A percentile compares a stretch with the other conserved stretches of the same genome.
These are phyloP conservation scores for Caenorhabditis sp. DNA, from an alignment of 2,888 invertebrate genomes.

Conservation along the genomic window DNA sequence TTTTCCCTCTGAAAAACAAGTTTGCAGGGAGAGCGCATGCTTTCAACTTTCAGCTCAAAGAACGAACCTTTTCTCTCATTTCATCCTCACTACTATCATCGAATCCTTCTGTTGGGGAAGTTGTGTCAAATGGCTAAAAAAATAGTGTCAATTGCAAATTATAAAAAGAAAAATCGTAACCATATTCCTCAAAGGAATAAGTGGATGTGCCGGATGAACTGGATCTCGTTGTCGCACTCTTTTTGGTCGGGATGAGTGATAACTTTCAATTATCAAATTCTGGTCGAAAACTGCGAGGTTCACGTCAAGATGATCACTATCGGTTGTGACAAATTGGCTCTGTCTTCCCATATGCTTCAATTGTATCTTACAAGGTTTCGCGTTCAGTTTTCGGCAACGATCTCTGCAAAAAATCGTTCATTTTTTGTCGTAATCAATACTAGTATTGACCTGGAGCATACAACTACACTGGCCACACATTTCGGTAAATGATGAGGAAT, in stretches of 20 bases:
- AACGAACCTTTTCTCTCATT: constrained; percentile 30
- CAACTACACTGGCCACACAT: constrained; percentile 59
- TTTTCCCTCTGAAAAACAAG: constrained; percentile 29
- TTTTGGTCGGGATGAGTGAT: constrained; percentile 43
- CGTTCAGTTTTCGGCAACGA: constrained; percentile 50
- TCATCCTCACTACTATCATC: constrained; percentile 64
- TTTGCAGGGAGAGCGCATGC: no score
- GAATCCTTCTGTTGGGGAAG: constrained; percentile 9
- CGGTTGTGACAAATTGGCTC: background rate
- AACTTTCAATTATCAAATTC: constrained; percentile 54
- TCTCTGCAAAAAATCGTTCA: constrained; percentile 50
- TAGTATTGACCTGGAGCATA: constrained; percentile 57
- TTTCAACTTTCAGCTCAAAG: background rate
- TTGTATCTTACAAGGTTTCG: constrained; percentile 34
- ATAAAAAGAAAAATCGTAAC: constrained; percentile 4
- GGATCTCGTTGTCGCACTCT: constrained; percentile 56
- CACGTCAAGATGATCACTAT: constrained; percentile 37
- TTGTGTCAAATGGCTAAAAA: constrained; percentile 20
- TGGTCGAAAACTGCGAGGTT: constrained; percentile 33
- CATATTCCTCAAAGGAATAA: constrained; percentile 55
- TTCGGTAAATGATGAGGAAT: constrained; percentile 31
- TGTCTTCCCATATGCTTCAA: constrained; percentile 54
- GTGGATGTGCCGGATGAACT: constrained; percentile 59
- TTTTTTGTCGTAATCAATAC: background rate
- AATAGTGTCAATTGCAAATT: background rate